phyloP scores from a whole-genome alignment of 2,888 invertebrate species.

The Steromphala cineraria region DNA sequence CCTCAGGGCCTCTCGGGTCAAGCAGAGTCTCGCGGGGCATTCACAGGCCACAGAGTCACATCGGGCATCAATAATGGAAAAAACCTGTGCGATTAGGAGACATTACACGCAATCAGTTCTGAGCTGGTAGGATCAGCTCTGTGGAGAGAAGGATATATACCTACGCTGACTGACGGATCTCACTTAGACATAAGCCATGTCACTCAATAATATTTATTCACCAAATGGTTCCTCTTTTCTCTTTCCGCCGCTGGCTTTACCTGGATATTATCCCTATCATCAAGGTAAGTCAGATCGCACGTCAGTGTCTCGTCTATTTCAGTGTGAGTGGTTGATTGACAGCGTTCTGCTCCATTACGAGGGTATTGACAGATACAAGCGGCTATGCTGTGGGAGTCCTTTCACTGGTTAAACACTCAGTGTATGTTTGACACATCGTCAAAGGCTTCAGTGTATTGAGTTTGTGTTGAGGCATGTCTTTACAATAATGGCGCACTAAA shows the following conservation, averaged over 20 bases:
- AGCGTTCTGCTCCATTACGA: conserved; percentile 3
- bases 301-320: too few relatives aligned
- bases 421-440: background rate
- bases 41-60: background rate
- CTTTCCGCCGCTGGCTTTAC: conserved; percentile 24
- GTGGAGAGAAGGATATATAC: background rate
- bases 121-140: background rate
- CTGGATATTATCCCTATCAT: conserved; percentile 24
- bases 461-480: background rate
- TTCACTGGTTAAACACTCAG: background rate
- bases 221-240: conserved; percentile 21
- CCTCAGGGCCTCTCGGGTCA: background rate
- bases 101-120: conserved; percentile 33
- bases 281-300: conserved; percentile 26
- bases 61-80: conserved; percentile 39
- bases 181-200: conserved; percentile 16
- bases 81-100: conserved; percentile 35
- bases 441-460: background rate
- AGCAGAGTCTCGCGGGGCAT: background rate
- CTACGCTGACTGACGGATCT: background rate
- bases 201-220: conserved; percentile 34
- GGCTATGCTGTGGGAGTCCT: background rate
- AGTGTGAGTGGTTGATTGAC: background rate
- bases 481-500: too few relatives aligned
- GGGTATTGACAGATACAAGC: conserved; percentile 9